These are phyloP conservation scores for Margaritifera margaritifera DNA, from an alignment of 2,888 invertebrate genomes.

Conservation along the genomic window DNA sequence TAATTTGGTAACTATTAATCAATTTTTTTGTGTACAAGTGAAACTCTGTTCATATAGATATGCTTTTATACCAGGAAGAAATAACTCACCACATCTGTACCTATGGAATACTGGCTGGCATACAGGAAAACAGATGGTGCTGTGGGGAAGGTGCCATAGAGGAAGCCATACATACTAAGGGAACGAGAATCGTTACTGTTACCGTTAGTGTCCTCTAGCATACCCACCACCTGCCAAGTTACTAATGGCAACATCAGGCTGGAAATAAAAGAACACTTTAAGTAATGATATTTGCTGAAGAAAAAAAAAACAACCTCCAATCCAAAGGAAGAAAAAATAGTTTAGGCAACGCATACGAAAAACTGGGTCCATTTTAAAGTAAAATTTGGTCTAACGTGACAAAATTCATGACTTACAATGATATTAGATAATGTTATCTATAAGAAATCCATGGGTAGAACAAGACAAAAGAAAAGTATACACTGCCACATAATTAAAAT, in stretches of 20 bases:
- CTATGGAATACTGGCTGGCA: conserved; percentile 88
- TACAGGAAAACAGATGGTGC: conserved; percentile 97
- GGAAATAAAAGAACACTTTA: conserved; percentile 15
- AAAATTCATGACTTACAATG: background rate
- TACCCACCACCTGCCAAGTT: conserved; percentile 87
- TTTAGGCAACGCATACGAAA: too few species aligned
- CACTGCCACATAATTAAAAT: too few species aligned
- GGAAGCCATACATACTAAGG: conserved; percentile 92
- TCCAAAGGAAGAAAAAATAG: background rate
- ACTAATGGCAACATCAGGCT: conserved; percentile 80
- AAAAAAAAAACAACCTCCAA: too few species aligned
- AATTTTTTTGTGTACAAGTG: too few species aligned
- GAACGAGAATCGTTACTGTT: conserved; percentile 83
- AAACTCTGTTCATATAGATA: too few species aligned
- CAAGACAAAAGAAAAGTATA: too few species aligned
- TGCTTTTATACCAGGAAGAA: too few species aligned
- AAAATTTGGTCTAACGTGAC: background rate
- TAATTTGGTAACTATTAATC: too few species aligned
- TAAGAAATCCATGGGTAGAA: too few species aligned
- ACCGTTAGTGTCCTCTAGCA: conserved; percentile 75
- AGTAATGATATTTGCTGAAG: too few species aligned
- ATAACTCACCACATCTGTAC: conserved; percentile 84
- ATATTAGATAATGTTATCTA: too few species aligned
- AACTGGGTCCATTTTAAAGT: background rate
- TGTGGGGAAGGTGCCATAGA: conserved; percentile 96